Evolutionary conservation across 2,888 invertebrate genomes (phyloP), one percentile per base, ranked within the genome.

Genomic region (Philonicus albiceps): DNA sequence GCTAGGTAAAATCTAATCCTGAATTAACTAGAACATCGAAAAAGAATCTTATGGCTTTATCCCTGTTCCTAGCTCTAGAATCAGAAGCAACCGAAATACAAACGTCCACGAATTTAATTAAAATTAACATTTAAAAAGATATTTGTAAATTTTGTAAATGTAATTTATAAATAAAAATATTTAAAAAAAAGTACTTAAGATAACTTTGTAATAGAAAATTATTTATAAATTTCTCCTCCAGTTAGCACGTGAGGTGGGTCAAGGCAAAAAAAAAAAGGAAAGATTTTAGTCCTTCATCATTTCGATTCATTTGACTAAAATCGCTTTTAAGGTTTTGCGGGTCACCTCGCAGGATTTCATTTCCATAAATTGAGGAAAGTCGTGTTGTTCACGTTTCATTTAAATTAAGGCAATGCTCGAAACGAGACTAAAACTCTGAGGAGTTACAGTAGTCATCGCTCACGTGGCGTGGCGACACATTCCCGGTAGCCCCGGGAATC

Each of bases 331-430:
- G 40, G 40, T 11, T n/a, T 81, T 55, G 27, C 55, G 34, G 55
- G 11, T 53, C 55, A 53, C 55, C 53, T 31, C 13, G 34, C 19
- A 80, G 22, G 31, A 55, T 13, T 81, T 34, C 64, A 34, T 40
- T 31, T 76, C 22, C 31, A 34, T 19, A 81, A 55, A 30, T 81
- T 22, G n/a, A n/a, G 19, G 8, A 55, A 43, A 72, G 43, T 72
- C 40, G 22, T 30, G 31, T 75, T n/a, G 53, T 75, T 34, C 53
- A 49, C 74, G 53, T 75, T 85, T 85, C 75, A 85, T 75, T n/a
- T 75, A 85, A 75, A 75, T 85, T 85, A 85, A 85, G 75, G 74
- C 74, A 34, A 34, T 34, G 34, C n/a, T 37, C n/a, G 43, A 84
- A 49, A 85, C 43, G n/a, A 31, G 53, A 19, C n/a, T 11, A 1